phyloP scores from a whole-genome alignment of 2,888 invertebrate species.

The Rotaria macrura region DNA sequence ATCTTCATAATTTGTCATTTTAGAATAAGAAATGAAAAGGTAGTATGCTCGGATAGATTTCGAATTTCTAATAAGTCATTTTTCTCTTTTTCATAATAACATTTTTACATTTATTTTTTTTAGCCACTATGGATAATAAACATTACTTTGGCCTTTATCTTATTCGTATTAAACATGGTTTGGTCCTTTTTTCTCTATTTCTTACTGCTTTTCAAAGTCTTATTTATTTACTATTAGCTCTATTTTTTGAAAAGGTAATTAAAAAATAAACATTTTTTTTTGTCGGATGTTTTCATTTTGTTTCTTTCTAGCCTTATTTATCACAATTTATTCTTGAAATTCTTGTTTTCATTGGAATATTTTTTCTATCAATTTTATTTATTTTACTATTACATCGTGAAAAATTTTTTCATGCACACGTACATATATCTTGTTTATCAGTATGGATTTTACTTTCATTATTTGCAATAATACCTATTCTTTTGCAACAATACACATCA shows the following conservation, averaged over 20 bases:
- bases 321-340: constrained; percentile 11
- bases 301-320: not conserved
- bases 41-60: not conserved
- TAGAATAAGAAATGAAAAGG: not conserved
- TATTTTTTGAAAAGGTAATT: constrained; percentile 26
- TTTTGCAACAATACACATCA: constrained; percentile 6
- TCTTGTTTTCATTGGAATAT: not conserved
- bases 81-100: not conserved
- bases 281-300: not conserved
- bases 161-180: constrained; percentile 30
- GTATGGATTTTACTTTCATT: not conserved
- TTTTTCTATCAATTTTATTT: not conserved
- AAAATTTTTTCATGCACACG: not conserved
- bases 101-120: not conserved
- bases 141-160: constrained; percentile 23
- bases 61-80: not conserved
- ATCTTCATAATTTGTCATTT: not conserved
- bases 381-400: not conserved
- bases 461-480: not conserved
- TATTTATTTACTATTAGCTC: constrained; percentile 22
- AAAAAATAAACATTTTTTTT: not conserved
- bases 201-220: constrained; percentile 29
- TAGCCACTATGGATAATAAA: constrained; percentile 15
- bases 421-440: not conserved
- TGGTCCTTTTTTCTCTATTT: constrained; percentile 23